phyloP scores from a whole-genome alignment of 2,113 vertebrate genomes.

The Gobio gobio region DNA sequence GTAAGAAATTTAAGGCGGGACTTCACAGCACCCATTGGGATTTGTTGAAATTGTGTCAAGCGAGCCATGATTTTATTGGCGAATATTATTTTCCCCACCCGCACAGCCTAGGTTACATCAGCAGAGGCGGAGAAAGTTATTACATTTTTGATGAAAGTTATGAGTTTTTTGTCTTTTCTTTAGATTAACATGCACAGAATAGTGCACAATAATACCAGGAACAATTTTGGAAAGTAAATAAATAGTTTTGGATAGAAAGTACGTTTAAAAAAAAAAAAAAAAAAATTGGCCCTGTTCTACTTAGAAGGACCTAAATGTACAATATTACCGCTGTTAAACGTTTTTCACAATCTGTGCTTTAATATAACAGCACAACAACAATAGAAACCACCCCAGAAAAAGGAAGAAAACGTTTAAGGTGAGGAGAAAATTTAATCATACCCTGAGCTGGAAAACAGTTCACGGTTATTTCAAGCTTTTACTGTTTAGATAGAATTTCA shows the following conservation, averaged over 20 bases:
- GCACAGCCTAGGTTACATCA: background rate
- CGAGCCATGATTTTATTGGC: background rate
- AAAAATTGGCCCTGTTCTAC: background rate
- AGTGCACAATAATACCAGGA: background rate
- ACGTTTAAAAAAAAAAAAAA: background rate
- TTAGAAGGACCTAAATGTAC: background rate
- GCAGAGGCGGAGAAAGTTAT: background rate
- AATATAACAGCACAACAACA: background rate
- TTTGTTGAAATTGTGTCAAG: slow-evolving; percentile 2
- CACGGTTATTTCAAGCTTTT: slow-evolving; percentile 18
- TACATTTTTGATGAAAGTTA: background rate
- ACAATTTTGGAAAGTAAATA: background rate
- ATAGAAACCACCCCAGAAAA: background rate
- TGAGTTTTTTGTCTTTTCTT: background rate
- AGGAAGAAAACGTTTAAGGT: slow-evolving; percentile 17
- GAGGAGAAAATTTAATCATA: background rate
- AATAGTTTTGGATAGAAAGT: background rate
- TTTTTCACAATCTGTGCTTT: background rate
- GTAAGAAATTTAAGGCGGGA: background rate
- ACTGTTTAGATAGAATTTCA: slow-evolving; percentile 4
- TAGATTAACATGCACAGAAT: background rate
- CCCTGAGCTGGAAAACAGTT: slow-evolving; percentile 9
- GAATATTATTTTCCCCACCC: slow-evolving; percentile 32
- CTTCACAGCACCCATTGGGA: background rate
- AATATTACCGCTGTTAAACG: background rate